A percentile compares a stretch with the other conserved stretches of the same genome.
These are phyloP conservation scores for Drosophila nebulosa DNA, from an alignment of 1,140 invertebrate genomes.

Conservation along the genomic window DNA sequence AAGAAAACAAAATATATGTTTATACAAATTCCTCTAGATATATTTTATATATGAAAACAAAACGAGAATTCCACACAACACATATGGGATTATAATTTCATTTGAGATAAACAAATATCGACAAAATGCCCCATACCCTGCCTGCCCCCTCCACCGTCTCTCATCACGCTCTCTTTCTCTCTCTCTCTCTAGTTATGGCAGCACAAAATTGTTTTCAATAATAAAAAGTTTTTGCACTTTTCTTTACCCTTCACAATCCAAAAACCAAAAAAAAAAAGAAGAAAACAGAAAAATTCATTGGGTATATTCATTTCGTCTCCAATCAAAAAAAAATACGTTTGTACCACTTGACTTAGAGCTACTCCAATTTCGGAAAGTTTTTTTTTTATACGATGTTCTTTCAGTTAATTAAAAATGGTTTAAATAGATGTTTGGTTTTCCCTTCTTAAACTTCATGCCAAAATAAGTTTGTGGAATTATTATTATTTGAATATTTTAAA, in stretches of 20 bases:
- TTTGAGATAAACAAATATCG: constrained; percentile 41
- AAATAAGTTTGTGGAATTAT: too few species aligned
- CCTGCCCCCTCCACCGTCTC: background rate
- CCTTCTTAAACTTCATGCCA: too few species aligned
- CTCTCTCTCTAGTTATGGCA: background rate
- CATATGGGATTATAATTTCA: constrained; percentile 21
- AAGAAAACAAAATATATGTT: too few species aligned
- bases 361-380: too few species aligned
- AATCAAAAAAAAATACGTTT: too few species aligned
- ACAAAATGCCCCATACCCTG: background rate
- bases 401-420: too few species aligned
- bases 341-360: too few species aligned
- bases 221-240: constrained; percentile 29
- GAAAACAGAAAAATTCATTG: too few species aligned
- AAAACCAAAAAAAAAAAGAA: background rate
- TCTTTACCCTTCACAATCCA: background rate
- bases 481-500: too few species aligned
- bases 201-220: constrained; percentile 31
- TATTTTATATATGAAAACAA: background rate
- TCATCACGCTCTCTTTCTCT: background rate
- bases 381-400: too few species aligned
- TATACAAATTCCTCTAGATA: background rate
- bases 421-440: too few species aligned
- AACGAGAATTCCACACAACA: constrained; percentile 10
- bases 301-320: too few species aligned